Conservation (phyloP, 2,113 vertebrate species). For the Ctenodactylus gundi region DNA sequence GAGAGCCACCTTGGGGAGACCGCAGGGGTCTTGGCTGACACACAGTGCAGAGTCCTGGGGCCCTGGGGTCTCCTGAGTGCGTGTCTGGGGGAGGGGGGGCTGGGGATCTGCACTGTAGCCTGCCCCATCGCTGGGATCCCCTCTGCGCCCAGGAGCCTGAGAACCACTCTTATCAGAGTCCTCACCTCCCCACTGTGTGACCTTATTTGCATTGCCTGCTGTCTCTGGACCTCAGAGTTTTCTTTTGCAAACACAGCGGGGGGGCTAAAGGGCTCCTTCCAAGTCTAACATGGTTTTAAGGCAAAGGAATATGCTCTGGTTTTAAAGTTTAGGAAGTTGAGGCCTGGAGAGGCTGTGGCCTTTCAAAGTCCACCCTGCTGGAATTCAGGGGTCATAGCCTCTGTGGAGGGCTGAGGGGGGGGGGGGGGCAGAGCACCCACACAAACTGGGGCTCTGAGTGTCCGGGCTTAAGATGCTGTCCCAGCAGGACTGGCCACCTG, state of each 20-base stretch:
- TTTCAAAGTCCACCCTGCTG: not conserved
- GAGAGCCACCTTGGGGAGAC: not conserved
- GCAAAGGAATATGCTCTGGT: not conserved
- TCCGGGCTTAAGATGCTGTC: not conserved
- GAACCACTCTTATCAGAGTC: too few relatives aligned
- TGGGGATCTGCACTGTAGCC: not conserved
- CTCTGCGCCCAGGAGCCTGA: not conserved
- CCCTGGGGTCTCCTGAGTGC: not conserved
- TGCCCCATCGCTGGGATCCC: not conserved
- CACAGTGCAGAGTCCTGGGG: not conserved
- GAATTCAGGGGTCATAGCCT: not conserved
- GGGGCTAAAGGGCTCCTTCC: not conserved
- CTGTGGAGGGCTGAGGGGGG: too few relatives aligned
- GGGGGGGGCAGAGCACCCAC: too few relatives aligned
- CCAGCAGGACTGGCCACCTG: not conserved
- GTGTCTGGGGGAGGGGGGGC: not conserved
- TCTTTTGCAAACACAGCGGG: not conserved
- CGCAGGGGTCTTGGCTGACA: not conserved
- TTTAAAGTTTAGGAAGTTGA: not conserved
- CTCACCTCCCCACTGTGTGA: not conserved
- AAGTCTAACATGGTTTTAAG: not conserved
- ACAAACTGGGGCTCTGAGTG: not conserved
- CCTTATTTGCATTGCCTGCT: too few relatives aligned
- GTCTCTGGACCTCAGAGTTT: not conserved
- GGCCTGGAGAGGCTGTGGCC: not conserved